Evolutionary conservation across 2,113 vertebrate species (phyloP).

Genomic region (Ameiurus melas): DNA sequence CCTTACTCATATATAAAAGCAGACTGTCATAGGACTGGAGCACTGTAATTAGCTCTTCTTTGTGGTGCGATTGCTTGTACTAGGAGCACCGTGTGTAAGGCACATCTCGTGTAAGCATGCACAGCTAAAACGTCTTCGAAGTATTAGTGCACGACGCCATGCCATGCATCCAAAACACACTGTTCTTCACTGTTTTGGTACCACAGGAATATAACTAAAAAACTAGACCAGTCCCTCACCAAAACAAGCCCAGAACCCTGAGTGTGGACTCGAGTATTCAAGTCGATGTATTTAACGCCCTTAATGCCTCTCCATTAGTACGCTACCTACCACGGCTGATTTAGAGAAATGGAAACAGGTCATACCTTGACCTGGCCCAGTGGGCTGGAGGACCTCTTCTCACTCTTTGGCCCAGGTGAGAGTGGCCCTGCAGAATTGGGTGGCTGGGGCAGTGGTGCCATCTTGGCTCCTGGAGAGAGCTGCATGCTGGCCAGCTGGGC

Average conservation of each 20-base stretch:
- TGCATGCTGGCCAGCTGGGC: slow-evolving; percentile 99
- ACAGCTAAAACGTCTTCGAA: not conserved
- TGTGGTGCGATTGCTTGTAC: not conserved
- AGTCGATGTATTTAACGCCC: not conserved
- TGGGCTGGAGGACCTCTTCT: slow-evolving; percentile 97
- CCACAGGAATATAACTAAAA: not conserved
- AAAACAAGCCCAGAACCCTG: not conserved
- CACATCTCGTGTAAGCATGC: not conserved
- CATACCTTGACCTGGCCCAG: slow-evolving; percentile 94
- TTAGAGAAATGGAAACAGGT: slow-evolving; percentile 53
- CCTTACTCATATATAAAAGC: not conserved
- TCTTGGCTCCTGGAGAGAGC: slow-evolving; percentile 98
- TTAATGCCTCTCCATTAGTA: not conserved
- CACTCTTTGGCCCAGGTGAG: slow-evolving; percentile 95
- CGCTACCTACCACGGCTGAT: not conserved
- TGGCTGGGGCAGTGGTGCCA: slow-evolving; percentile 91
- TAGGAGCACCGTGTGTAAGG: not conserved
- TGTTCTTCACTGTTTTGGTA: not conserved
- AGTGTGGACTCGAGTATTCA: not conserved
- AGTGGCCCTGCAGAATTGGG: slow-evolving; percentile 87
- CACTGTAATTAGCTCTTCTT: not conserved
- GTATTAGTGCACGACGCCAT: not conserved
- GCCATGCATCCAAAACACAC: not conserved
- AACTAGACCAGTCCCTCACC: too few species aligned
- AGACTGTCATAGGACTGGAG: not conserved